Conservation (phyloP, 2,797 vertebrate genomes). For the Caiman crocodilus region DNA sequence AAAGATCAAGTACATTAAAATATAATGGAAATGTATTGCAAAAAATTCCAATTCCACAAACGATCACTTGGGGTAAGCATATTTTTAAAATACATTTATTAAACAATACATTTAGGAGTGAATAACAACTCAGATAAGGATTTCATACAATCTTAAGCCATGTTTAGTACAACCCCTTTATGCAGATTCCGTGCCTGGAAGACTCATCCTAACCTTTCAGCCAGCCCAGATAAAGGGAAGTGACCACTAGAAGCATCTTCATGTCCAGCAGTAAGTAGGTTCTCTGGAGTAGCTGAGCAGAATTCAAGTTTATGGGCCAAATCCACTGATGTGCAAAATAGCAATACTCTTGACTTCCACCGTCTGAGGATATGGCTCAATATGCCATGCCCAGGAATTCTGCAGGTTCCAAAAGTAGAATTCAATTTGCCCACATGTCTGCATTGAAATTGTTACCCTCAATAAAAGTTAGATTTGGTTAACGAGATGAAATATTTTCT, state of each 20-base stretch:
- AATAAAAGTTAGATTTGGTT: not conserved
- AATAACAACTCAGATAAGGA: not conserved
- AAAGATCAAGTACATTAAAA: not conserved
- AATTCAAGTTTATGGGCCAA: not conserved
- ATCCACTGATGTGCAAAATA: not conserved
- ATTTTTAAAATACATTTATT: not conserved
- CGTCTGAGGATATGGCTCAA: not conserved
- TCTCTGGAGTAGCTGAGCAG: not conserved
- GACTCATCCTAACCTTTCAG: not conserved
- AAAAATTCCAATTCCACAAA: not conserved
- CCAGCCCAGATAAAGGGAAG: not conserved
- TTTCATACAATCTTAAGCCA: not conserved
- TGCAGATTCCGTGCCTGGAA: not conserved
- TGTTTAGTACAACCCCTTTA: not conserved
- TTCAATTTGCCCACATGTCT: not conserved
- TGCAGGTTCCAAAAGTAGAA: not conserved
- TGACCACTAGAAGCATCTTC: not conserved
- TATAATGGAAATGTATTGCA: not conserved
- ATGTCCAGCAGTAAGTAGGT: not conserved
- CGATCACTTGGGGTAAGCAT: not conserved
- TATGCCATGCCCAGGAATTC: not conserved
- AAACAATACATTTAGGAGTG: not conserved
- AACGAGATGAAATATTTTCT: not conserved
- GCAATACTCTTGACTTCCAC: not conserved
- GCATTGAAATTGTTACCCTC: not conserved